Percentiles rank a stretch among this genome's conserved stretches.
These are phyloP conservation scores for Characodon lateralis DNA, from an alignment of 2,797 vertebrate genomes.

Conservation along the genomic window DNA sequence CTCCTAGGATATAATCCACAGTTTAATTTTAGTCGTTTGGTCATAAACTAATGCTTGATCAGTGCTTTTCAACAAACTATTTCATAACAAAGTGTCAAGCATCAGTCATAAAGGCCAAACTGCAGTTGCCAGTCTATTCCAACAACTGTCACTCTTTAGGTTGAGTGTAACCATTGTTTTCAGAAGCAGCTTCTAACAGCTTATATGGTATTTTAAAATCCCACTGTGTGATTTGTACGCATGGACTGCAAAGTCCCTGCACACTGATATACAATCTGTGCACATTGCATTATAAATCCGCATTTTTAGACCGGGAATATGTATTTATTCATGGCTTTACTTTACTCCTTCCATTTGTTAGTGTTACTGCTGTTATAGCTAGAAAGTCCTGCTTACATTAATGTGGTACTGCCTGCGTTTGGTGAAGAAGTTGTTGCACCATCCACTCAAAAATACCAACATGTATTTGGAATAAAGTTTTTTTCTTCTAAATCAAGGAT, in stretches of 20 bases:
- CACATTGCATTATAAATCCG: not conserved
- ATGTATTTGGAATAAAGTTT: not conserved
- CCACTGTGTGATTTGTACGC: not conserved
- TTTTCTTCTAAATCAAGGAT: not conserved
- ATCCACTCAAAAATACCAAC: not conserved
- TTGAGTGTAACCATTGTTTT: not conserved
- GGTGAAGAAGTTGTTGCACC: not conserved
- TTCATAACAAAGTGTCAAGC: not conserved
- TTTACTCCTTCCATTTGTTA: not conserved
- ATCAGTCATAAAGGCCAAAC: not conserved
- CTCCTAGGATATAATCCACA: not conserved
- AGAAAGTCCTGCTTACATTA: not conserved
- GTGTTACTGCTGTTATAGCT: not conserved
- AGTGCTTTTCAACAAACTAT: not conserved
- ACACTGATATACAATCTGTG: not conserved
- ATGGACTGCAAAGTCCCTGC: not conserved
- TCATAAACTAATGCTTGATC: not conserved
- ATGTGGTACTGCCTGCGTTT: not conserved
- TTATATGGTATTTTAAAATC: not conserved
- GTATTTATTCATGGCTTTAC: conserved; percentile 8
- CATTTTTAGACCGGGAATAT: not conserved
- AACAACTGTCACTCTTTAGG: no score
- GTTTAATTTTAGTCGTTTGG: not conserved
- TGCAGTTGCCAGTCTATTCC: not conserved
- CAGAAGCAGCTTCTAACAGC: no score